phyloP scores from a whole-genome alignment of 1,140 invertebrate species.

The Drosophila suzukii region DNA sequence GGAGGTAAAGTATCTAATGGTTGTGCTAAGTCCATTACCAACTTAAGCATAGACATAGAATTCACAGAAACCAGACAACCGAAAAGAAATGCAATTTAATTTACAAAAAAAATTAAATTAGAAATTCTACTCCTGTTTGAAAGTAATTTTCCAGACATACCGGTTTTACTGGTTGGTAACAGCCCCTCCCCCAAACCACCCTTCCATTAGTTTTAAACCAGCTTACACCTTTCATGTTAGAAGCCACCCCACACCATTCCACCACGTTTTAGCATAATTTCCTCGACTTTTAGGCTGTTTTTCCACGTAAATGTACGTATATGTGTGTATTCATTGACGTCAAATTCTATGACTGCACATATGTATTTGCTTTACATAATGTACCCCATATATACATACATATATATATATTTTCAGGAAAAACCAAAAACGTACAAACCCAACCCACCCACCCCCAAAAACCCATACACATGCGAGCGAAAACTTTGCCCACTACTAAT shows the following conservation, averaged over 20 bases:
- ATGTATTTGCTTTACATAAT: slow-evolving; percentile 58
- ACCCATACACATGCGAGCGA: slow-evolving; percentile 47
- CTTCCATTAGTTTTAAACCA: slow-evolving; percentile 43
- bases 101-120: neutral
- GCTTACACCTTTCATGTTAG: slow-evolving; percentile 32
- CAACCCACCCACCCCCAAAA: slow-evolving; percentile 13
- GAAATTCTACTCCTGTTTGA: slow-evolving; percentile 7
- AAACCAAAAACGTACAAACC: neutral
- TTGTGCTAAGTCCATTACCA: too few relatives aligned
- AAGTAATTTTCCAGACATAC: slow-evolving; percentile 29
- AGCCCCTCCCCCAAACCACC: slow-evolving; percentile 10
- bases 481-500: slow-evolving; percentile 82
- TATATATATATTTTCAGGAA: slow-evolving; percentile 4
- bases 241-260: slow-evolving; percentile 6
- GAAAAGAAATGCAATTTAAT: slow-evolving; percentile 1
- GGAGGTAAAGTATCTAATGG: too few relatives aligned
- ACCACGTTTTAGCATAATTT: slow-evolving; percentile 53
- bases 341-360: slow-evolving; percentile 68
- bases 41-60: neutral
- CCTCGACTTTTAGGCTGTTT: slow-evolving; percentile 58
- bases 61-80: neutral
- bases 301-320: slow-evolving; percentile 26
- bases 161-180: slow-evolving; percentile 23
- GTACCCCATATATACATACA: neutral
- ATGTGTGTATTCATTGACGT: slow-evolving; percentile 46